Conservation (phyloP, 2,113 vertebrate species). For the Pelecanoides urinatrix region DNA sequence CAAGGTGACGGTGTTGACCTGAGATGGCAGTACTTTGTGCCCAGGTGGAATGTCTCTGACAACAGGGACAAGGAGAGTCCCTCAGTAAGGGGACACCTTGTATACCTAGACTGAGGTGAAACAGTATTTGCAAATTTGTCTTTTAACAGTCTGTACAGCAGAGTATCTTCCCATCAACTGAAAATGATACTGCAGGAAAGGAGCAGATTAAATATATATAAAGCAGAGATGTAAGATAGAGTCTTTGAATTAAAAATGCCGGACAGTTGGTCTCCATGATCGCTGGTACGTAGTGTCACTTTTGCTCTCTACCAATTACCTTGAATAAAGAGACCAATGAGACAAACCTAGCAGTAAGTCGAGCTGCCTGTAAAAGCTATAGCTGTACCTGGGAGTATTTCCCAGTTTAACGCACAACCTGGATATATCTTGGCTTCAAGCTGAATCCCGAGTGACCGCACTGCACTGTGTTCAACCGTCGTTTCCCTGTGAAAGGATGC, state of each 20-base stretch:
- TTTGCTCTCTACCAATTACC: background rate
- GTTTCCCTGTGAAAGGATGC: accelerated
- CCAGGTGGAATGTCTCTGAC: background rate
- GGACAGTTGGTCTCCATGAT: background rate
- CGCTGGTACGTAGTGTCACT: background rate
- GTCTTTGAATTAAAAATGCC: background rate
- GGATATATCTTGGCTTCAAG: background rate
- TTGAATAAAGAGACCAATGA: background rate
- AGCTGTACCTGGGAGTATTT: background rate
- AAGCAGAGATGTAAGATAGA: background rate
- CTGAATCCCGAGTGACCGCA: background rate
- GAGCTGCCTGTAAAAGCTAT: background rate
- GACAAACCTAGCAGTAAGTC: background rate
- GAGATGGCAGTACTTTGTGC: background rate
- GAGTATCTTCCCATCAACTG: background rate
- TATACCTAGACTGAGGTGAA: background rate
- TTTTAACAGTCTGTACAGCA: background rate
- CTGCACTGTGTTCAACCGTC: background rate
- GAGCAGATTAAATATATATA: background rate
- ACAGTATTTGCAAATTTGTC: background rate
- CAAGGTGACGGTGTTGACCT: background rate
- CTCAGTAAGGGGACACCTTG: background rate
- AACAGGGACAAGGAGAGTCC: background rate
- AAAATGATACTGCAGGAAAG: background rate
- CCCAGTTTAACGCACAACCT: background rate